Percentiles rank a stretch among this genome's conserved stretches.
phyloP scores from a whole-genome alignment of 1,140 invertebrate genomes.

The Macrotrachela quadricornifera region DNA sequence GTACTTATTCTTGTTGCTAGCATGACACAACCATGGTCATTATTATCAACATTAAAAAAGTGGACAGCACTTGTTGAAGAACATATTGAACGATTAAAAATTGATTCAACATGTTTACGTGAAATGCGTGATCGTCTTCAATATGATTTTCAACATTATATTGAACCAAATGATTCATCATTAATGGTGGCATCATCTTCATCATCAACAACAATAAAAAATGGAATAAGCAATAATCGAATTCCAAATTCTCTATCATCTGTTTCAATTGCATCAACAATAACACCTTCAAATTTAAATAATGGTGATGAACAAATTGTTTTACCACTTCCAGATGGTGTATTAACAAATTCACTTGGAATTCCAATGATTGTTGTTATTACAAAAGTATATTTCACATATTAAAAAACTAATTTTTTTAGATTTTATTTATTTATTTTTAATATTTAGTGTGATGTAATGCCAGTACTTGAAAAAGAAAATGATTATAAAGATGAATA shows the following conservation, averaged over 20 bases:
- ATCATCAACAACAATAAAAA: conserved; percentile 5
- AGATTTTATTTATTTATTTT: conserved; percentile 8
- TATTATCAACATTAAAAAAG: conserved; percentile 70
- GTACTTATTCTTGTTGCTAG: conserved; percentile 77
- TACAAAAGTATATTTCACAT: conserved; percentile 50
- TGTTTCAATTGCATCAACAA: not conserved
- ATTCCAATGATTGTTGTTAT: conserved; percentile 88
- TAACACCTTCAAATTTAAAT: conserved; percentile 14
- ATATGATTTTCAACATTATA: conserved; percentile 74
- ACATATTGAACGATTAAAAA: conserved; percentile 68
- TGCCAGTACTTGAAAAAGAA: conserved; percentile 82
- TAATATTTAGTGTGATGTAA: conserved; percentile 70
- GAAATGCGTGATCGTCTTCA: conserved; percentile 36
- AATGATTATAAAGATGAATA: conserved; percentile 72
- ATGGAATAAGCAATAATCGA: conserved; percentile 8
- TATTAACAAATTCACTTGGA: conserved; percentile 73
- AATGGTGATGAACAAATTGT: conserved; percentile 33
- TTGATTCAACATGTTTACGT: conserved; percentile 39
- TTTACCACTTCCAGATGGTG: conserved; percentile 59
- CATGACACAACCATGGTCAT: conserved; percentile 86
- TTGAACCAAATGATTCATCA: conserved; percentile 60
- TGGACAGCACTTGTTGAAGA: conserved; percentile 73
- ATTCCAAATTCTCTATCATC: not conserved
- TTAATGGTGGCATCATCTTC: not conserved
- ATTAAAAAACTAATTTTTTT: not conserved